A percentile compares a stretch with the other conserved stretches of the same genome.
These are phyloP conservation scores for Anoplius nigerrimus DNA, from an alignment of 2,888 invertebrate genomes.

Conservation along the genomic window DNA sequence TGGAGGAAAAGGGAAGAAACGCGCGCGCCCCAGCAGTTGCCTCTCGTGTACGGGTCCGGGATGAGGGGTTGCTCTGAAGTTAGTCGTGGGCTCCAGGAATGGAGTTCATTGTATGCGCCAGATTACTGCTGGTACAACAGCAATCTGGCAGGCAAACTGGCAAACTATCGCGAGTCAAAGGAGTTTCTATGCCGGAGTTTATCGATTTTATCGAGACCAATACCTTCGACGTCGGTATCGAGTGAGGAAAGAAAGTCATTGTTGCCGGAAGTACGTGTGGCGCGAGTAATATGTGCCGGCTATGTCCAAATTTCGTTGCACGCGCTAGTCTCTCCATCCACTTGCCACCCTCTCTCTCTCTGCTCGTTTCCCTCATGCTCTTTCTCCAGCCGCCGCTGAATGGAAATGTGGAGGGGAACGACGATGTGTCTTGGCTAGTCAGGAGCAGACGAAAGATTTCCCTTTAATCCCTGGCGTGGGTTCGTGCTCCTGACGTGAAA, in stretches of 20 bases:
- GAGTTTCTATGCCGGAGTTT: slow-evolving; percentile 36
- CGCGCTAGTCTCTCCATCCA: neutral
- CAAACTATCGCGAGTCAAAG: slow-evolving; percentile 43
- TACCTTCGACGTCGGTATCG: slow-evolving; percentile 16
- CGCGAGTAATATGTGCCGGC: slow-evolving; percentile 6
- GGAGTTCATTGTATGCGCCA: slow-evolving; percentile 59
- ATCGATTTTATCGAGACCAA: slow-evolving; percentile 35
- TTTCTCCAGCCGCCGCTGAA: neutral
- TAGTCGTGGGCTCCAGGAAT: slow-evolving; percentile 38
- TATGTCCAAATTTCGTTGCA: neutral
- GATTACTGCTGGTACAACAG: slow-evolving; percentile 57
- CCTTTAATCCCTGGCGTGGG: slow-evolving; percentile 15
- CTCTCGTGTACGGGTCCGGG: slow-evolving; percentile 11
- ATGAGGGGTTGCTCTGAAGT: slow-evolving; percentile 37
- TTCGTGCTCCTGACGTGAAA: slow-evolving; percentile 36
- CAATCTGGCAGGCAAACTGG: slow-evolving; percentile 57
- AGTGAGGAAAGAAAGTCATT: slow-evolving; percentile 11
- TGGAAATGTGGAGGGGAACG: neutral
- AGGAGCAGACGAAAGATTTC: slow-evolving; percentile 12
- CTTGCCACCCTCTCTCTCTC: neutral
- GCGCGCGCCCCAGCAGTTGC: slow-evolving; percentile 20
- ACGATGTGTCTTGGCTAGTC: slow-evolving; percentile 1
- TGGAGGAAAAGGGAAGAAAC: slow-evolving; percentile 15
- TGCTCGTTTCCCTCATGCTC: neutral
- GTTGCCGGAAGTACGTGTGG: neutral